phyloP scores from a whole-genome alignment of 2,113 vertebrate species.

The Sterrhoptilus dennistouni region DNA sequence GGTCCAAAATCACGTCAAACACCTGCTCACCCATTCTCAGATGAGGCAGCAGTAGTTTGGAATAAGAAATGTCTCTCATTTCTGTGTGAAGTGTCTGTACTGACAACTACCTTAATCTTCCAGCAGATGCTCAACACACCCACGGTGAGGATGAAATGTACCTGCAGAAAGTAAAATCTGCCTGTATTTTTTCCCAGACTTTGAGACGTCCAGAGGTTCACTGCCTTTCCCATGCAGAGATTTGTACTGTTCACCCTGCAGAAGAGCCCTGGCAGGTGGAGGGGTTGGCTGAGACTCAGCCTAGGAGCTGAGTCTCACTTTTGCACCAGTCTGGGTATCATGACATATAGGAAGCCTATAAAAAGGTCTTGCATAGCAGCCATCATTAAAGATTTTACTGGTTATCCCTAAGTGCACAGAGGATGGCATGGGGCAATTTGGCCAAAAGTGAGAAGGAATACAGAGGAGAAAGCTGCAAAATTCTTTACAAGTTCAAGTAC shows the following conservation, averaged over 20 bases:
- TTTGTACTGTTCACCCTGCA: not conserved
- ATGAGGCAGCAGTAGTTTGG: not conserved
- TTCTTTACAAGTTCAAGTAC: not conserved
- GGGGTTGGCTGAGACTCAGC: not conserved
- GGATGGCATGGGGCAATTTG: not conserved
- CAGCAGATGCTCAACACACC: not conserved
- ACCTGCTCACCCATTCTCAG: not conserved
- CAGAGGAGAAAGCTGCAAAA: not conserved
- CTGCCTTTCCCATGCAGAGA: not conserved
- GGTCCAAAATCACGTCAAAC: not conserved
- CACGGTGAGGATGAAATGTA: not conserved
- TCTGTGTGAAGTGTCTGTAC: not conserved
- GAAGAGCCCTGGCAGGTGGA: not conserved
- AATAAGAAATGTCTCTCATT: not conserved
- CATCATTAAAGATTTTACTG: not conserved
- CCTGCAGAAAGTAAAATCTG: not conserved
- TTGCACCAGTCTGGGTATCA: not conserved
- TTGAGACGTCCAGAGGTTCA: not conserved
- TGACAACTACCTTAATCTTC: not conserved
- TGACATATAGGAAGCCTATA: not conserved
- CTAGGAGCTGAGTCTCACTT: not conserved
- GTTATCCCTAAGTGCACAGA: not conserved
- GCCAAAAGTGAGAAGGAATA: not conserved
- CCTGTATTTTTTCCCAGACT: not conserved
- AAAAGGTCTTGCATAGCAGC: not conserved